Conservation (phyloP, 2,888 invertebrate genomes). For the Apodemia mormo region DNA sequence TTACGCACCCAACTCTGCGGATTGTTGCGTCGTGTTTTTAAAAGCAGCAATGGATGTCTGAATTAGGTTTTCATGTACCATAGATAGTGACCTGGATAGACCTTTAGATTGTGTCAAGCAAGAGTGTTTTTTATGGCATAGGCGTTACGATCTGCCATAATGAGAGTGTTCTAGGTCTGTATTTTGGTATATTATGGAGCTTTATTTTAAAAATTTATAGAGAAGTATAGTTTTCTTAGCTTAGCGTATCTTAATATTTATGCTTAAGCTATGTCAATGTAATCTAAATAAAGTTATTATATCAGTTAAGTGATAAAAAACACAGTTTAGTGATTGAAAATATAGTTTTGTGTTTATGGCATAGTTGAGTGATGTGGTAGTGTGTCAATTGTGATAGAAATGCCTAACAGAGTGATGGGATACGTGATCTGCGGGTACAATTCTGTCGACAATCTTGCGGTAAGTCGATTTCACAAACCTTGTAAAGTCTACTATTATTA, state of each 20-base stretch:
- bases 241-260: no score
- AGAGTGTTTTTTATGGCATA: no score
- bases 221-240: no score
- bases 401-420: conserved; percentile 79
- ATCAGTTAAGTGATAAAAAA: not conserved
- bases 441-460: conserved; percentile 81
- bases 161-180: no score
- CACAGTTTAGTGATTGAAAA: not conserved
- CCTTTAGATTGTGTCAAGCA: no score
- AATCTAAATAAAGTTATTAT: not conserved
- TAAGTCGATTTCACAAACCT: conserved; percentile 49
- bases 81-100: not conserved
- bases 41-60: conserved; percentile 7
- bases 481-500: no score
- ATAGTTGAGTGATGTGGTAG: conserved; percentile 24
- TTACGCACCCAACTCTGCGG: not conserved
- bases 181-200: no score
- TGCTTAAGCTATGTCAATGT: not conserved
- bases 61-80: not conserved
- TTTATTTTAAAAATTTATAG: no score
- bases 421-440: conserved; percentile 83
- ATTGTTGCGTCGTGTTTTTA: not conserved
- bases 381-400: conserved; percentile 36
- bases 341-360: conserved; percentile 15
- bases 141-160: no score